Conservation (phyloP, 1,140 invertebrate species). For the Drosophila lacertosa region DNA sequence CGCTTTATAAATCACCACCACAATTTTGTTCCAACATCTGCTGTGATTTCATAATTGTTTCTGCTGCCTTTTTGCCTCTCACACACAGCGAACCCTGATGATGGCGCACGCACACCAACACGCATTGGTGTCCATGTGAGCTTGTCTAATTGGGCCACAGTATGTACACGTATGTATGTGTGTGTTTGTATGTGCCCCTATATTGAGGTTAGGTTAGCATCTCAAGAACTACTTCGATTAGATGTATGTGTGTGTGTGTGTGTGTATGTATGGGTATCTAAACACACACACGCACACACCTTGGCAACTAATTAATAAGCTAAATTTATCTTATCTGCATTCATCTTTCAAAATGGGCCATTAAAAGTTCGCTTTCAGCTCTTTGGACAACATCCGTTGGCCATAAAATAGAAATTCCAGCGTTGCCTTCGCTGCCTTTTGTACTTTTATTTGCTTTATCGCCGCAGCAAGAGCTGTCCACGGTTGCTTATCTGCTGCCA, state of each 20-base stretch:
- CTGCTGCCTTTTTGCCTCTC: slow-evolving; percentile 68
- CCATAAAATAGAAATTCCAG: slow-evolving; percentile 69
- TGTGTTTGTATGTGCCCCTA: background rate
- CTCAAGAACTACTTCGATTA: slow-evolving; percentile 4
- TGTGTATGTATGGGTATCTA: background rate
- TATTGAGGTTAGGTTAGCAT: slow-evolving; percentile 15
- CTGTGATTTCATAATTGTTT: slow-evolving; percentile 83
- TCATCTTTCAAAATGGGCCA: slow-evolving; percentile 63
- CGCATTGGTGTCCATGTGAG: slow-evolving; percentile 20
- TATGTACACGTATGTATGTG: slow-evolving; percentile 10
- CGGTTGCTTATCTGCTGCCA: slow-evolving; percentile 71
- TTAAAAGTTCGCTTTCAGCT: slow-evolving; percentile 57
- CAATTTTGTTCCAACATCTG: slow-evolving; percentile 79
- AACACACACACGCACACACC: background rate
- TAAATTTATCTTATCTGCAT: slow-evolving; percentile 53
- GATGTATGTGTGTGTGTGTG: background rate
- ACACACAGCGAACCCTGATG: slow-evolving; percentile 60
- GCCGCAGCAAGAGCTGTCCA: slow-evolving; percentile 48
- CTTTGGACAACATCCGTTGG: slow-evolving; percentile 55
- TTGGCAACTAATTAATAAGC: slow-evolving; percentile 30
- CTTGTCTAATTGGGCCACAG: slow-evolving; percentile 40
- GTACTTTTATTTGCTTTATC: slow-evolving; percentile 18
- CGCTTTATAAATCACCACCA: slow-evolving; percentile 80
- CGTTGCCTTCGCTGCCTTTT: slow-evolving; percentile 29
- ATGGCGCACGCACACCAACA: slow-evolving; percentile 41